Percentiles rank a stretch among this genome's conserved stretches.
phyloP scores from a whole-genome alignment of 2,888 invertebrate species.

The Rhagium mordax region DNA sequence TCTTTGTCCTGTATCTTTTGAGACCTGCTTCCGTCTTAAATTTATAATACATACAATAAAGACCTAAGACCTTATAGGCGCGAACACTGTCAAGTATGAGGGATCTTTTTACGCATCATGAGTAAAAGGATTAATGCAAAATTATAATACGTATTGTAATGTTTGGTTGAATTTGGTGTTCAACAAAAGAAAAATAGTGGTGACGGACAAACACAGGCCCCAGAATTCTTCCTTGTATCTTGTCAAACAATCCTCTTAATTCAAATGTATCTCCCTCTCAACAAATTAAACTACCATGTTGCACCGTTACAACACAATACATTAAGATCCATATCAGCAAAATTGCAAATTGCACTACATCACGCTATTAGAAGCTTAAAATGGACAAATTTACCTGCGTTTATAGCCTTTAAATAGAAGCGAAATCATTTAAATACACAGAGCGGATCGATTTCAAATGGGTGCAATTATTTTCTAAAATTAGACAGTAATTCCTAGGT shows the following conservation, averaged over 20 bases:
- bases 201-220: too few species aligned
- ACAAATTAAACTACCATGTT: neutral
- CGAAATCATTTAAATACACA: conserved; percentile 36
- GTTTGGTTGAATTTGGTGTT: too few species aligned
- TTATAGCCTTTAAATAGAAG: conserved; percentile 16
- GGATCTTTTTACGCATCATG: too few species aligned
- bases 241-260: neutral
- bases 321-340: neutral
- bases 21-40: neutral
- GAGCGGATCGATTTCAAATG: conserved; percentile 6
- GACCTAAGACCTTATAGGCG: too few species aligned
- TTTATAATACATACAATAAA: too few species aligned
- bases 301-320: neutral
- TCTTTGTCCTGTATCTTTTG: neutral
- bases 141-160: too few species aligned
- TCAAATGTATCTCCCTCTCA: neutral
- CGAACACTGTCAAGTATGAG: too few species aligned
- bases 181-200: too few species aligned
- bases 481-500: conserved; percentile 25
- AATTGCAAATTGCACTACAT: neutral
- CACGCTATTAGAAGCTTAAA: conserved; percentile 5
- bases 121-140: too few species aligned
- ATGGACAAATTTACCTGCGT: conserved; percentile 9
- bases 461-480: conserved; percentile 36
- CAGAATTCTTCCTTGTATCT: neutral